Conservation (phyloP, 2,888 invertebrate species). For the Tipula unca region DNA sequence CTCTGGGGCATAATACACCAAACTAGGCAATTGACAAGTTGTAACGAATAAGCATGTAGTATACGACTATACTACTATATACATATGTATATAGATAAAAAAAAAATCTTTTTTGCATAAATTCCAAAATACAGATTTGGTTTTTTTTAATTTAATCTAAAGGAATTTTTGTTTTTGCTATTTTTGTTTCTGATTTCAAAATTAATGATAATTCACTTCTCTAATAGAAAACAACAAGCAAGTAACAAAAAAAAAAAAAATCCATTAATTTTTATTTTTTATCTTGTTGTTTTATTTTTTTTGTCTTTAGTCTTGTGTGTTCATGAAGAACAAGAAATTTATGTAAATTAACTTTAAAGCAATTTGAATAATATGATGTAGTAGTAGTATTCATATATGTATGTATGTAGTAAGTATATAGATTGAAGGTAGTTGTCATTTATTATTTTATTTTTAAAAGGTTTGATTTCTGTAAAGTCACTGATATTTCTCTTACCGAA, state of each 20-base stretch:
- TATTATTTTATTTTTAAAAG: not conserved
- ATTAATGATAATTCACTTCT: slow-evolving; percentile 8
- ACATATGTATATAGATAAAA: not conserved
- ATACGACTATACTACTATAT: too few species aligned
- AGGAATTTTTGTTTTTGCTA: not conserved
- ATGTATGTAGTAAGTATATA: not conserved
- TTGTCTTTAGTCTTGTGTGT: not conserved
- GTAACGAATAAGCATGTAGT: not conserved
- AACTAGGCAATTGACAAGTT: not conserved
- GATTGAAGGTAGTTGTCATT: not conserved
- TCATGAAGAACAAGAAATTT: slow-evolving; percentile 14
- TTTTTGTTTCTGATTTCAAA: not conserved
- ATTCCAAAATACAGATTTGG: not conserved
- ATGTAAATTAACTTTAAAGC: not conserved
- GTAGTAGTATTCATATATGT: not conserved
- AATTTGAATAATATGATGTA: not conserved
- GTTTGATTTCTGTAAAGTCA: not conserved
- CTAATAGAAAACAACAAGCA: not conserved
- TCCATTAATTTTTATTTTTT: not conserved
- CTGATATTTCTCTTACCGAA: not conserved
- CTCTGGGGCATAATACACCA: not conserved
- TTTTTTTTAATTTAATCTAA: not conserved
- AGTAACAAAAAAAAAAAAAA: not conserved
- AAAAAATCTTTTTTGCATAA: not conserved
- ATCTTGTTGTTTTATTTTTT: not conserved